Base-by-base conservation (phyloP, 2,113 vertebrate species). In the Channa argus region DNA sequence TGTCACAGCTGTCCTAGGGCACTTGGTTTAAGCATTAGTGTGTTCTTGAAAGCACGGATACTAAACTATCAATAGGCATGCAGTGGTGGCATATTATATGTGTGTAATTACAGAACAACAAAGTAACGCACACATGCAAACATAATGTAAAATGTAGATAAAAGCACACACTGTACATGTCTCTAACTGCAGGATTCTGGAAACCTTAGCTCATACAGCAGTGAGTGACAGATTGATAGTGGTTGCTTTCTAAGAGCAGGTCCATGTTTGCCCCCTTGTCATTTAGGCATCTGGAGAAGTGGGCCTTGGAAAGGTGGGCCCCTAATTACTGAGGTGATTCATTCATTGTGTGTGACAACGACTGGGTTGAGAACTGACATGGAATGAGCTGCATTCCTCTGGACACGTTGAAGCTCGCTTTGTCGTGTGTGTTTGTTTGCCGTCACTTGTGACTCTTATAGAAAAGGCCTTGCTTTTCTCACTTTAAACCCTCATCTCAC, bases 361-460 rank as follows among this genome's bases (percentile, higher is more conserved):
- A 70, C 0, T 1, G 53, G 38, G 71, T 36, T 41, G 53, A 63
- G 44, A 64, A 61, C 64, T n/a, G 39, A 60, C 36, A 24, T 63
- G 84, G 84, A 92, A 91, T 91, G 76, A 90, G 73, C 59, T 66
- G 88, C 78, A 93, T 93, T 92, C 84, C 79, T 75, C 56, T 3
- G 84, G 82, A 91, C 88, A 59, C 11, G 93, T 87, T 65, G 61
- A 13, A 77, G 88, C 93, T 89, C 58, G 93, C 68, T 69, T 64
- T 52, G 39, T 49, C n/a, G 77, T 70, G 64, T 77, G 50, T 63
- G 66, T 86, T 88, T 89, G 62, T 80, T 81, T 81, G 67, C 80
- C 65, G 36, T 71, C 77, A 74, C 70, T 63, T 79, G 36, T 38
- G 24, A 77, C 72, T 80, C 24, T 71, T 70, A 9, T 38, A 12